Percentiles rank a stretch among this genome's conserved stretches.
phyloP scores from a whole-genome alignment of 2,797 vertebrate species.

The Falco columbarius region DNA sequence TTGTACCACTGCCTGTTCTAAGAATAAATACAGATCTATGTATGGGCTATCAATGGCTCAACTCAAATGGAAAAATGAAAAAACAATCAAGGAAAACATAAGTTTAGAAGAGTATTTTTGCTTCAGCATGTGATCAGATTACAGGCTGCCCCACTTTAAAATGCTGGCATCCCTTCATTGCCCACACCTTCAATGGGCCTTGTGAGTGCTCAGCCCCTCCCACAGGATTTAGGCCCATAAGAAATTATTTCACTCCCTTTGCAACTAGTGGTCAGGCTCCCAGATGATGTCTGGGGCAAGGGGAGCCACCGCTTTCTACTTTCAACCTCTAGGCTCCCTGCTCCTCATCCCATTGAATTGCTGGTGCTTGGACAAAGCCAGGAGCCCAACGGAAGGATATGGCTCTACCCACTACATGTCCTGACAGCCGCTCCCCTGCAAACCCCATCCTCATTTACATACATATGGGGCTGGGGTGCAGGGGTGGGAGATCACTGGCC shows the following conservation, averaged over 20 bases:
- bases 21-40: not conserved
- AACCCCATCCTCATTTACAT: not conserved
- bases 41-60: not conserved
- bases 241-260: not conserved
- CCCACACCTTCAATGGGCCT: not conserved
- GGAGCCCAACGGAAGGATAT: not conserved
- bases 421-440: not conserved
- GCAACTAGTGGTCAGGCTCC: not conserved
- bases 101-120: not conserved
- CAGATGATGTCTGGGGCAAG: not conserved
- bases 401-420: fast-evolving
- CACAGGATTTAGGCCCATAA: fast-evolving
- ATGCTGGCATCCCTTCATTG: not conserved
- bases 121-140: not conserved
- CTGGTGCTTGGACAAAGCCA: slow-evolving; percentile 2
- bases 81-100: not conserved
- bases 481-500: not conserved
- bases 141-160: not conserved
- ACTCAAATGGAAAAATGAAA: not conserved
- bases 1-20: not conserved
- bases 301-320: not conserved
- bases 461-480: not conserved
- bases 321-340: not conserved
- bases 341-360: not conserved
- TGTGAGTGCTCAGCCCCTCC: not conserved